A percentile compares a stretch with the other conserved stretches of the same genome.
These are phyloP conservation scores for Pelvicachromis taeniatus DNA, from an alignment of 2,113 vertebrate species.

Conservation along the genomic window DNA sequence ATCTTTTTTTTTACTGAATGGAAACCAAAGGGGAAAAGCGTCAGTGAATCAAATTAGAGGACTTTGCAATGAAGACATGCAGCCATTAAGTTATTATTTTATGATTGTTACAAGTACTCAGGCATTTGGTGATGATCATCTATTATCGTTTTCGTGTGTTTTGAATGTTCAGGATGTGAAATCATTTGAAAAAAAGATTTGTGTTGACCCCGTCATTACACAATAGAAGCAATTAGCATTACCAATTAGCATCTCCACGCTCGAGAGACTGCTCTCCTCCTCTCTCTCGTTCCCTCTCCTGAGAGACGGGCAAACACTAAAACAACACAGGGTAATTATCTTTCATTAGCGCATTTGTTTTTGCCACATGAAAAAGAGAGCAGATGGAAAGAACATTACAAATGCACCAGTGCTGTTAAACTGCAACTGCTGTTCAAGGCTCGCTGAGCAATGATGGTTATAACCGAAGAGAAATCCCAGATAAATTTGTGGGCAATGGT, in stretches of 20 bases:
- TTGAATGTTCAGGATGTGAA: not conserved
- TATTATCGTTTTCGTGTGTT: not conserved
- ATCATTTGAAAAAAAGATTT: not conserved
- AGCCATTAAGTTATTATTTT: not conserved
- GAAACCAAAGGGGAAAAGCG: not conserved
- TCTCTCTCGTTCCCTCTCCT: slow-evolving; percentile 11
- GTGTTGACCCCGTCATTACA: slow-evolving; percentile 25
- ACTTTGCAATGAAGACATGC: not conserved
- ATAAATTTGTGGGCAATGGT: slow-evolving; percentile 3
- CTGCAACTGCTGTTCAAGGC: slow-evolving; percentile 10
- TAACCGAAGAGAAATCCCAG: not conserved
- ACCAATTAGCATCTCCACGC: slow-evolving; percentile 47
- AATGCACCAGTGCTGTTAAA: not conserved
- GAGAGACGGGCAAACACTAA: slow-evolving; percentile 32
- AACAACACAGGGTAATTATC: slow-evolving; percentile 54
- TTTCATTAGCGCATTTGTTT: slow-evolving; percentile 58
- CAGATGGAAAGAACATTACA: slow-evolving; percentile 23
- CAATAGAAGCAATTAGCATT: slow-evolving; percentile 50
- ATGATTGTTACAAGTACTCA: not conserved
- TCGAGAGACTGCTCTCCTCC: slow-evolving; percentile 7
- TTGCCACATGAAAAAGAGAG: slow-evolving; percentile 39
- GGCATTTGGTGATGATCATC: not conserved
- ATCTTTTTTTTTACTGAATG: not conserved
- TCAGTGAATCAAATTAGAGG: not conserved
- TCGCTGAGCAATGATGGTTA: slow-evolving; percentile 14